Base-by-base conservation (phyloP, 2,888 invertebrate genomes). In the Atethmia centrago region DNA sequence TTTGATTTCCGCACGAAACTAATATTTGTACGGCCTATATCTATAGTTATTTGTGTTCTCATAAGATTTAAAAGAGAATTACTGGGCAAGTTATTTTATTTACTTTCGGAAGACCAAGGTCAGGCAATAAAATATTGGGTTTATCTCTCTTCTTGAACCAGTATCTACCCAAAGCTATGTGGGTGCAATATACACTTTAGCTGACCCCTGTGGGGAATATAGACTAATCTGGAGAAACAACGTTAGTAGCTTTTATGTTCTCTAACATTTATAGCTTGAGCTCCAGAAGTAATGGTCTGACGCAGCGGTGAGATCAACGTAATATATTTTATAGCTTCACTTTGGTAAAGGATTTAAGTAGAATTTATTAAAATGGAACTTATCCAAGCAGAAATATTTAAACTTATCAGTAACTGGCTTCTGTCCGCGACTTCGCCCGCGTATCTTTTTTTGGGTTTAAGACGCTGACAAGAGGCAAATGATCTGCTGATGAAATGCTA, bases 241-340 rank as follows among this genome's bases (percentile, higher is more conserved):
- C 68, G 40, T 56, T 25, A 68, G 19, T 56, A 12, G 53, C 16
- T 53, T 55, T 78, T 78, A 55, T 47, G 61, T n/a, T 42, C 53
- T 28, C 61, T 62, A 21, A n/a, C 31, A 45, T 71, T 63, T 71
- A 71, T 71, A 21, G 79, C 72, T 14, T 21, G 5, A 77, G 55
- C 62, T 51, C 14, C 62, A 45, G 14, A 40, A 63, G 49, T 72
- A 63, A 71, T 63, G 79, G 49, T 51, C 8, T 4, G 10, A 14
- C 61, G 61, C 71, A 16, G 62, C n/a, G 62, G 51, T 45, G 2
- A 45, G n/a, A 79, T 79, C 72, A 79, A 45, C 28, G 36, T 56
- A 56, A 70, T 63, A 45, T 58, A 71, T 51, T 79, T 63, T 51
- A 71, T 51, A 51, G 79, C 45, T 51, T 51, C 19, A 21, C 53